Evolutionary conservation across 1,140 invertebrate species (phyloP).

Genomic region (Achatina immaculata): DNA sequence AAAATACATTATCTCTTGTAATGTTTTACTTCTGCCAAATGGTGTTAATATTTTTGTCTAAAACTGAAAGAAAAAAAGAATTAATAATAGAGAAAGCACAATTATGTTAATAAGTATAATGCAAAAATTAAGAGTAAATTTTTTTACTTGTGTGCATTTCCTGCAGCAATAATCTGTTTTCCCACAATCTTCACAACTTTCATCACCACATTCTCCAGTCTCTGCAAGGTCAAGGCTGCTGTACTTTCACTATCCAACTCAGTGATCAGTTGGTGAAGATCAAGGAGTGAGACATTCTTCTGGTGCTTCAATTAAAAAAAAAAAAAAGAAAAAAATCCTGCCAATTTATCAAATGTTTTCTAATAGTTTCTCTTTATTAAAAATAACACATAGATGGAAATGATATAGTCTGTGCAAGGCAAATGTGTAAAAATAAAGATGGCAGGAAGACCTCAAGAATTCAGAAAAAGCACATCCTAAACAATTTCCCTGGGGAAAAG

Average conservation of each 20-base stretch:
- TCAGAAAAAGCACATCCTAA: no score
- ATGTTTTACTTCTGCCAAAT: no score
- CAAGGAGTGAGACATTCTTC: conserved; percentile 33
- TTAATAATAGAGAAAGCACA: no score
- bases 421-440: no score
- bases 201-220: background rate
- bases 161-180: background rate
- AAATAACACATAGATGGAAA: background rate
- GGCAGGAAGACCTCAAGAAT: no score
- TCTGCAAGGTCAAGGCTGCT: background rate
- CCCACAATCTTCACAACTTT: background rate
- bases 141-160: background rate
- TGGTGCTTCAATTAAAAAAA: conserved; percentile 35
- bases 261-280: conserved; percentile 37
- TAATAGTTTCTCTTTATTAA: background rate
- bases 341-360: background rate
- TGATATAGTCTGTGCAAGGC: background rate
- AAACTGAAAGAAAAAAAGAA: no score
- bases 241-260: background rate
- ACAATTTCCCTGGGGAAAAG: no score
- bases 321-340: background rate
- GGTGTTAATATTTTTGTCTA: no score
- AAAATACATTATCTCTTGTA: no score
- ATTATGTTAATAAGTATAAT: no score
- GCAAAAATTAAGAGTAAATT: conserved; percentile 16